Percentiles rank a stretch among this genome's conserved stretches.
Conservation (phyloP, 2,888 invertebrate species). For the Chironomus tentans region DNA sequence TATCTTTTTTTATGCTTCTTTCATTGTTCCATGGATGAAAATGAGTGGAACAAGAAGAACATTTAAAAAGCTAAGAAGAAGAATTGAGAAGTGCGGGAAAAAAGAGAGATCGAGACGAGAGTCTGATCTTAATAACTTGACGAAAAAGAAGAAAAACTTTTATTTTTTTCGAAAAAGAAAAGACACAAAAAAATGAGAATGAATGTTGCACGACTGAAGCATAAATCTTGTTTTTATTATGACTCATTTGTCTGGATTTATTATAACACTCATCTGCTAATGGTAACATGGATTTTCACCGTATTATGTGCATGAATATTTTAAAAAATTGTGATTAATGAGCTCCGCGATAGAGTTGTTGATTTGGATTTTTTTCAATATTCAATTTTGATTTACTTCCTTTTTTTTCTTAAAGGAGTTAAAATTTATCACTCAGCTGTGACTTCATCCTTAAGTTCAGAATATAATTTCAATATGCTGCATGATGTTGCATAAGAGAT, state of each 20-base stretch:
- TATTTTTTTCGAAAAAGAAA: background rate
- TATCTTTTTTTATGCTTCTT: background rate
- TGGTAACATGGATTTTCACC: background rate
- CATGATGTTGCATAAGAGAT: too few species aligned
- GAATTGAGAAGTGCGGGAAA: background rate
- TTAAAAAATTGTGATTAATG: too few species aligned
- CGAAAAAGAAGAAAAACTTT: background rate
- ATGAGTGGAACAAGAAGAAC: background rate
- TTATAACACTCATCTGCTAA: background rate
- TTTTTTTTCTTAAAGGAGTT: too few species aligned
- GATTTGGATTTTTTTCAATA: too few species aligned
- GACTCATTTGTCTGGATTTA: slow-evolving; percentile 16
- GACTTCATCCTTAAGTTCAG: too few species aligned
- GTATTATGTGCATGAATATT: background rate
- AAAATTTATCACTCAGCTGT: too few species aligned
- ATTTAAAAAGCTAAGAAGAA: background rate
- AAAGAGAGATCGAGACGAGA: background rate
- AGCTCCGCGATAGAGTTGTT: too few species aligned
- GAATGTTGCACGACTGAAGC: background rate
- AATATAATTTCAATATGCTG: too few species aligned
- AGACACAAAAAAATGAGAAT: background rate
- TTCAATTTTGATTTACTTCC: background rate
- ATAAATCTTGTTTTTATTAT: slow-evolving; percentile 5
- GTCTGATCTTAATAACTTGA: slow-evolving; percentile 9
- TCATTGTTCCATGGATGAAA: background rate